A percentile compares a stretch with the other conserved stretches of the same genome.
These are phyloP conservation scores for Lycophotia porphyrea DNA, from an alignment of 2,888 invertebrate genomes.

Conservation along the genomic window DNA sequence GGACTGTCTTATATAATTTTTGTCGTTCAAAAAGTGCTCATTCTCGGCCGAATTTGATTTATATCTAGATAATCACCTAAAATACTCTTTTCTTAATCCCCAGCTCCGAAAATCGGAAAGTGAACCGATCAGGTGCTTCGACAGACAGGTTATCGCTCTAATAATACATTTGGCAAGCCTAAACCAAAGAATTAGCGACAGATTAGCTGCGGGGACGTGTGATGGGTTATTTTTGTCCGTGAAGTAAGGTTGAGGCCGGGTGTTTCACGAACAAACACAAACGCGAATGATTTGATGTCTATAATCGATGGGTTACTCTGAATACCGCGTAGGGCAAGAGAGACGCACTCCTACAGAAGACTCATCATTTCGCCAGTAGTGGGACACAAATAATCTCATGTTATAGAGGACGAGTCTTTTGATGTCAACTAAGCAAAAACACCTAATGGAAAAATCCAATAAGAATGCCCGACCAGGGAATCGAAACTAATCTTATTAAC, in stretches of 20 bases:
- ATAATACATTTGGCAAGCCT: conserved; percentile 78
- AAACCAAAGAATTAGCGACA: conserved; percentile 74
- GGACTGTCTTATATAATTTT: not conserved
- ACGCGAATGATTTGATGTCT: conserved; percentile 29
- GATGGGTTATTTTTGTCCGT: conserved; percentile 75
- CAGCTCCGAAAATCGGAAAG: conserved; percentile 23
- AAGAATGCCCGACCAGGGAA: not conserved
- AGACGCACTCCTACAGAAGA: not conserved
- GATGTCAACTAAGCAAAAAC: not conserved
- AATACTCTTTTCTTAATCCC: not conserved
- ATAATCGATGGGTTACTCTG: not conserved
- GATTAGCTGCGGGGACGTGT: conserved; percentile 75
- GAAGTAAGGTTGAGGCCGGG: conserved; percentile 79
- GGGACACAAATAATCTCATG: not conserved
- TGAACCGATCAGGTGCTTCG: conserved; percentile 59
- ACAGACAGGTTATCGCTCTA: conserved; percentile 70
- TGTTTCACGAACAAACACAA: conserved; percentile 63
- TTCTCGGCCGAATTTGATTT: not conserved
- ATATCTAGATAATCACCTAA: not conserved
- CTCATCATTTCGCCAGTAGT: not conserved
- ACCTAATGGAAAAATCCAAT: not conserved
- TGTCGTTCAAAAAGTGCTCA: not conserved
- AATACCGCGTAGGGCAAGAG: not conserved
- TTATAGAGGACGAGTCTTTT: not conserved
- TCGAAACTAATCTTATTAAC: not conserved